Base-by-base conservation (phyloP, 2,888 invertebrate species). In the Apamea anceps region DNA sequence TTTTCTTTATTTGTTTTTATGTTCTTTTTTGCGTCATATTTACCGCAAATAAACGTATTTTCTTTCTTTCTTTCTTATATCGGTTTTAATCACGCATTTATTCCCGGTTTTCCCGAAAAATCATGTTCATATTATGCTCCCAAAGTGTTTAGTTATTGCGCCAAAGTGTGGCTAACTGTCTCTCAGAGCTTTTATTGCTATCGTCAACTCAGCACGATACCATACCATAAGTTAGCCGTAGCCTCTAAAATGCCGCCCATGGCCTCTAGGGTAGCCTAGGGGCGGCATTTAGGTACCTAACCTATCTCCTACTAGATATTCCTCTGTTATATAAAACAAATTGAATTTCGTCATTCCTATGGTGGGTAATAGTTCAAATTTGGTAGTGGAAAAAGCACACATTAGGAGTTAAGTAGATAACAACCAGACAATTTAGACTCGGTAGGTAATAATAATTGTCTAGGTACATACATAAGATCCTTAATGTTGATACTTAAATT, bases 181-280 rank as follows among this genome's bases (percentile, higher is more conserved):
- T 51, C 54, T 75, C 25, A 32, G 28, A 54, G 42, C 18, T 54
- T 25, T 32, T 65, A 66, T 32, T 45, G 21, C 15, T 21, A 77
- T 45, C n/a, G 51, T 68, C 32, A 68, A n/a, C 21, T 54, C 51
- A 45, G 62, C 68, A 45, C 15, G 51, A 76, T 42, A 71, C 60
- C n/a, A 72, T 15, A 18, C 18, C 32, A 18, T 32, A 74, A 21
- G 18, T 32, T n/a, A 48, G 10, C 18, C 32, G 13, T 37, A 51
- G 32, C 18, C 13, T 13, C 32, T 15, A 32, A 45, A 70, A 60
- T 37, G 12, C 18, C 32, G 32, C 45, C 32, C n/a, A 8, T 63
- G 63, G 63, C 63, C 21, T 37, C 21, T 74, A 28, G 10, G 13
- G 4, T 12, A n/a, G 12, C 12, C 57, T n/a, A 60, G 57, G 57